Evolutionary conservation across 53 echinoderm and acorn worm genomes (phyloP).

Genomic region (Echinarachnius parma): DNA sequence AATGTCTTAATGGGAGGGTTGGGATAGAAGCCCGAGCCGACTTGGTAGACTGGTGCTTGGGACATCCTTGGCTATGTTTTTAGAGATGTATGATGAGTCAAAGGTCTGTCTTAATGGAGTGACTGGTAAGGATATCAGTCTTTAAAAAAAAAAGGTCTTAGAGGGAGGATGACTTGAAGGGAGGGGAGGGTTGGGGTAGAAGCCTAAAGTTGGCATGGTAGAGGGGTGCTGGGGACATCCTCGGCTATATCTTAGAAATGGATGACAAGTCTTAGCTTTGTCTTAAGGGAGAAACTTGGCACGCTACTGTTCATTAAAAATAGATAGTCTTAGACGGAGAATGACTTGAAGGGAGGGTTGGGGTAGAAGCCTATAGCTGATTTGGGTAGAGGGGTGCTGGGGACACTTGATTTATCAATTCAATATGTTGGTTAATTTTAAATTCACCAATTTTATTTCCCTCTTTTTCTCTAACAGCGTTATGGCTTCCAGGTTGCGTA

Average conservation of each 20-base stretch:
- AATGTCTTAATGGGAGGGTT: not conserved
- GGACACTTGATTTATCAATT: not conserved
- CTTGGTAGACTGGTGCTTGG: not conserved
- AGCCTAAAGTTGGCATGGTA: not conserved
- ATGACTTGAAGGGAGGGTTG: not conserved
- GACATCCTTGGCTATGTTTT: too few species aligned
- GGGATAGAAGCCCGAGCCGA: not conserved
- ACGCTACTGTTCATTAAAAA: not conserved
- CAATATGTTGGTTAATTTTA: not conserved
- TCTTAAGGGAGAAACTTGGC: not conserved
- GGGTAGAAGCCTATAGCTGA: not conserved
- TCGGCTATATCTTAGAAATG: not conserved
- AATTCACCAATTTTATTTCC: not conserved
- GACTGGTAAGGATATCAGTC: not conserved
- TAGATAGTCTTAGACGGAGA: not conserved
- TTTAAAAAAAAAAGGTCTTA: not conserved
- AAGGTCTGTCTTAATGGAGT: too few species aligned
- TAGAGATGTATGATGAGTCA: too few species aligned
- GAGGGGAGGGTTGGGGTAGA: not conserved
- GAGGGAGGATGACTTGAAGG: not conserved
- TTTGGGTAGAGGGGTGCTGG: not conserved
- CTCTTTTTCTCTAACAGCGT: conserved; percentile 48
- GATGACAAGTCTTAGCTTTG: not conserved
- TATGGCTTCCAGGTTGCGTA: conserved; percentile 96
- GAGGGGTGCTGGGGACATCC: not conserved